Evolutionary conservation across 2,888 invertebrate species (phyloP), one percentile per base, ranked within the genome.

Genomic region (Carabus problematicus): DNA sequence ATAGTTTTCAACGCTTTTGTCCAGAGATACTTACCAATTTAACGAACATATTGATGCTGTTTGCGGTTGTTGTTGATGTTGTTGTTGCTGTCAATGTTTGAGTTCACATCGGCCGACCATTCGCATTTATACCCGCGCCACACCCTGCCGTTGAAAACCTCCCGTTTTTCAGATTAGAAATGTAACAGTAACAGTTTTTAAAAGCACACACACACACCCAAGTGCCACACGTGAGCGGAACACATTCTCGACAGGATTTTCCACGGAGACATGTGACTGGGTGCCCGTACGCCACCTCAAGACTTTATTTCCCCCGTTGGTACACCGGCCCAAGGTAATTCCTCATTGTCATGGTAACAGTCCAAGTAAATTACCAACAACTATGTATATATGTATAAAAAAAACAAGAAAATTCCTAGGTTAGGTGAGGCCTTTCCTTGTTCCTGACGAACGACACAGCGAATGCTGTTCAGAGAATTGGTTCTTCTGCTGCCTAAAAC

Each of bases 291-390:
- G 55, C 12, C 43, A 70, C 72, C 70, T 70, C 75, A 64, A 75
- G 70, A 74, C 71, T 75, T 72, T 64, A 73, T 75, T 75, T 72
- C 71, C 64, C 72, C 71, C 64, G 71, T 68, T 64, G 54, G 71
- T 73, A 76, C 78, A 75, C 73, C 72, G 73, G 67, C 54, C 77
- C 80, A 81, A 80, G 81, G 80, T 78, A 64, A 67, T 73, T 70
- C 79, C 78, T 80, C 81, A 81, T 80, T 81, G 80, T 79, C 80
- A 81, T 77, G 80, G 79, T 77, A 78, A 79, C 78, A 79, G 79
- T 79, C 79, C 78, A 77, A 76, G 76, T 73, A 73, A 74, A 76
- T 75, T 74, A 75, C 78, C 77, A 72, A 39, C n/a, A n/a, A n/a
- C n/a, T n/a, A n/a, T 68, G 58, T 74, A 72, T 6, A 29, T 74